phyloP scores from a whole-genome alignment of 2,113 vertebrate species.

The Lepisosteus oculatus region DNA sequence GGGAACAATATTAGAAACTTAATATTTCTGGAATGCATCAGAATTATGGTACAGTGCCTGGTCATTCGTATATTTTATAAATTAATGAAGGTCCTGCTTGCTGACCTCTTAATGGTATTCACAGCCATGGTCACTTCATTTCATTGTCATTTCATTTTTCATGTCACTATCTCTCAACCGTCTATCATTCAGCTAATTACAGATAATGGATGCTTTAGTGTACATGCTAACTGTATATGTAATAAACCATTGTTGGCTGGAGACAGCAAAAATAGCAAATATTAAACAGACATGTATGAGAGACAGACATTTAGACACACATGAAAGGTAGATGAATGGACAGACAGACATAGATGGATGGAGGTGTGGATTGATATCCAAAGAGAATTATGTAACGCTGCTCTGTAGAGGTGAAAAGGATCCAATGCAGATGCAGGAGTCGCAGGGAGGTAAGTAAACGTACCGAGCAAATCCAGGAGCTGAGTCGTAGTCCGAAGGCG shows the following conservation, averaged over 20 bases:
- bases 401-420: too few species aligned
- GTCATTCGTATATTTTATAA: conserved; percentile 24
- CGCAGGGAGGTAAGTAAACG: too few species aligned
- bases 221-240: conserved; percentile 29
- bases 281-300: too few species aligned
- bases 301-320: too few species aligned
- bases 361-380: too few species aligned
- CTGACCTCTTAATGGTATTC: conserved; percentile 40
- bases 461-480: too few species aligned
- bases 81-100: conserved; percentile 37
- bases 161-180: conserved; percentile 39
- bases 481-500: too few species aligned
- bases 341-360: neutral
- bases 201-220: conserved; percentile 51
- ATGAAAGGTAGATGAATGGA: neutral
- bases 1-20: too few species aligned
- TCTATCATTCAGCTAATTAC: conserved; percentile 51
- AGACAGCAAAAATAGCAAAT: conserved; percentile 31
- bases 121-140: conserved; percentile 38
- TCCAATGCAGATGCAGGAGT: too few species aligned
- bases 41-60: neutral
- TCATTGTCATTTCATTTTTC: conserved; percentile 34
- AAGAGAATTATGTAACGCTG: too few species aligned
- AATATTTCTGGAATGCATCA: too few species aligned
- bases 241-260: conserved; percentile 33